Base-by-base conservation (phyloP, 2,888 invertebrate genomes). In the Zootermopsis nevadensis region DNA sequence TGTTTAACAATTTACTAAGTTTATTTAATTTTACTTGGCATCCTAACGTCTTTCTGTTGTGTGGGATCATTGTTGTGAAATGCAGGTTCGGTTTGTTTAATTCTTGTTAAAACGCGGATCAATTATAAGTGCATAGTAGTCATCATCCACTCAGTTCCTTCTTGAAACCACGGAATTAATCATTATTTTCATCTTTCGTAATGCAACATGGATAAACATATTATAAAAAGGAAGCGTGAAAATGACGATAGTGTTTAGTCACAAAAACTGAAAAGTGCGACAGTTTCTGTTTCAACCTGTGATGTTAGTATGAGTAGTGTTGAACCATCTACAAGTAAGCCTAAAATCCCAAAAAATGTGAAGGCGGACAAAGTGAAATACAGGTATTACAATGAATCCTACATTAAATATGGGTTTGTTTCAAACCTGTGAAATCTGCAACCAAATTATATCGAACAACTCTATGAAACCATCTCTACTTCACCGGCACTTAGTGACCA, bases 301-400 rank as follows among this genome's bases (percentile, higher is more conserved):
- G 31, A 67, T 31, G 12, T 19, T 31, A 67, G 15, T 67, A 27
- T 10, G 15, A 67, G 12, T 27, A 67, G 67, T 67, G 27, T 67
- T 67, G 27, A 72, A 33, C 15, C 72, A 72, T 72, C 72, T 72
- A 72, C 72, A 31, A 72, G 72, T 24, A 72, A 72, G 72, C 19
- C 22, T n/a, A 72, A 72, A 31, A 72, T 67, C 27, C 4, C 1
- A 31, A 72, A 72, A 33, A 33, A 33, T 72, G 6, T 72, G 24
- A 33, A 27, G n/a, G 31, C 31, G 27, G 27, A 31, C 27, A 72
- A 35, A 31, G 27, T 27, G 10, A 27, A 60, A 60, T 60, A 60
- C 60, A 60, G 27, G n/a, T 27, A 60, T 67, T 72, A 72, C 15
- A 33, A 27, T 67, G 15, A 67, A 67, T 27, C n/a, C 27, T 72